Percentiles rank a stretch among this genome's conserved stretches.
phyloP scores from a whole-genome alignment of 2,113 vertebrate species.

The Ceyx melanurus region DNA sequence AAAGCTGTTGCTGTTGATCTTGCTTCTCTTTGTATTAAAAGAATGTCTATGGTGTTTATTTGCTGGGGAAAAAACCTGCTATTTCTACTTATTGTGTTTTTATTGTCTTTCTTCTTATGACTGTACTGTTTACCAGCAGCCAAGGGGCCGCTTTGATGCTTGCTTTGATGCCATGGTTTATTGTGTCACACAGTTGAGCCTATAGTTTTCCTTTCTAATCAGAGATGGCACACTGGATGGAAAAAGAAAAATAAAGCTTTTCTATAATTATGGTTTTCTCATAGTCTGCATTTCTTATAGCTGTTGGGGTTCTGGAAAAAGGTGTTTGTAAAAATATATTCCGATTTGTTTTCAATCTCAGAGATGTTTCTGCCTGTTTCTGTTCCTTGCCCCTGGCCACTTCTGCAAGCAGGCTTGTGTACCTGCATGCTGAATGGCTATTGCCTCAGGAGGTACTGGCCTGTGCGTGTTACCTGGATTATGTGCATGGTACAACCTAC shows the following conservation, averaged over 20 bases:
- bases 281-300: slow-evolving; percentile 45
- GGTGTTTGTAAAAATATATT: slow-evolving; percentile 19
- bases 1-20: slow-evolving; percentile 67
- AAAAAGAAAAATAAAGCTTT: slow-evolving; percentile 57
- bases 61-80: background rate
- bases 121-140: slow-evolving; percentile 34
- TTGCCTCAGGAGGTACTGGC: background rate
- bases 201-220: slow-evolving; percentile 59
- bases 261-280: slow-evolving; percentile 45
- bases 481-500: background rate
- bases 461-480: background rate
- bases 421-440: background rate
- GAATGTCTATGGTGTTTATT: slow-evolving; percentile 65
- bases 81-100: slow-evolving; percentile 58
- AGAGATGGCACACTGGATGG: slow-evolving; percentile 8
- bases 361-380: background rate
- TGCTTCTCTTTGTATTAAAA: slow-evolving; percentile 66
- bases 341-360: slow-evolving; percentile 27
- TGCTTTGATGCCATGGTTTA: slow-evolving; percentile 48
- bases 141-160: slow-evolving; percentile 18
- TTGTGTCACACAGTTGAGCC: slow-evolving; percentile 19
- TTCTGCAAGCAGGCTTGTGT: background rate
- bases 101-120: slow-evolving; percentile 43
- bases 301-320: background rate
- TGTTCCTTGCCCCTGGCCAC: background rate